Conservation (phyloP, 1,140 invertebrate genomes). For the Nasonia giraulti region DNA sequence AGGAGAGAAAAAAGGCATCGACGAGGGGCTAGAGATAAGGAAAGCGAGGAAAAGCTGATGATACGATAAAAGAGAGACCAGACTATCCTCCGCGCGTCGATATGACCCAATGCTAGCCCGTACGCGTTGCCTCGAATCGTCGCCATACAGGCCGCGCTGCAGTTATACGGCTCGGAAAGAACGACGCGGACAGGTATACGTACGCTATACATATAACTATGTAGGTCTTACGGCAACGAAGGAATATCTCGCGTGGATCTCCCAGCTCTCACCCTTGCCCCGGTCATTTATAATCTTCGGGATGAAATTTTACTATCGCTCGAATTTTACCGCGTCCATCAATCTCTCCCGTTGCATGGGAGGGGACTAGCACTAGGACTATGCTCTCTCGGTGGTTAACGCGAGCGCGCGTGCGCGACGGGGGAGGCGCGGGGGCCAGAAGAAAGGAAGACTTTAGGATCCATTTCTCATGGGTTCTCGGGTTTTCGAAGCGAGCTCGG, state of each 20-base stretch:
- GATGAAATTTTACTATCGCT: constrained; percentile 41
- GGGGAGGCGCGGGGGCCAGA: background rate
- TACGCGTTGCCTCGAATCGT: background rate
- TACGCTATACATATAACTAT: background rate
- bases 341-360: constrained; percentile 6
- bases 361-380: background rate
- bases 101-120: background rate
- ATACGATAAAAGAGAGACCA: background rate
- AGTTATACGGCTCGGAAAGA: constrained; percentile 1
- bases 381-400: background rate
- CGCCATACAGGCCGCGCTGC: background rate
- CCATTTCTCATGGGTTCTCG: constrained; percentile 42
- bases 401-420: background rate
- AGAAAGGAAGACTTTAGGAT: constrained; percentile 22
- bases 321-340: constrained; percentile 40
- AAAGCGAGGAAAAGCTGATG: constrained; percentile 1
- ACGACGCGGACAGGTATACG: constrained; percentile 8
- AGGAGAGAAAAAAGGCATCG: background rate
- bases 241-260: constrained; percentile 12
- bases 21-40: background rate
- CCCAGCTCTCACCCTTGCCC: background rate
- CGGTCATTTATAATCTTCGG: constrained; percentile 41
- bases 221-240: constrained; percentile 21
- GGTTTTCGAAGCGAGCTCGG: background rate
- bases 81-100: too few relatives aligned